A percentile compares a stretch with the other conserved stretches of the same genome.
Evolutionary conservation across 2,113 vertebrate genomes (phyloP).

Genomic region (Turnix velox): DNA sequence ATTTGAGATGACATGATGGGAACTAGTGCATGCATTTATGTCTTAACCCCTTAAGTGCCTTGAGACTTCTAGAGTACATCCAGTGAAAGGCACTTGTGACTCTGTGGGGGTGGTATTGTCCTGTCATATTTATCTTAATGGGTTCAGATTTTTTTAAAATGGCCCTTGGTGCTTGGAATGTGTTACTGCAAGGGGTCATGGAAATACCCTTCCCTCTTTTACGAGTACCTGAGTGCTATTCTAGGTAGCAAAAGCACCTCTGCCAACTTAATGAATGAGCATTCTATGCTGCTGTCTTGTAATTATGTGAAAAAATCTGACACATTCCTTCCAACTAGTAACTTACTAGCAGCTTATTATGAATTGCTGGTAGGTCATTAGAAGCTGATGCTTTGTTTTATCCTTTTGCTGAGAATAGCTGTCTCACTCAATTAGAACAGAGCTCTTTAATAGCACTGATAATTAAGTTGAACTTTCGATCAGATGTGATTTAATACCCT

Average conservation of each 20-base stretch:
- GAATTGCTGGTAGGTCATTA: constrained; percentile 57
- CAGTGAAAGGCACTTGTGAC: constrained; percentile 76
- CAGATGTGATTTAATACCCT: constrained; percentile 49
- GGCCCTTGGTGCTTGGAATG: constrained; percentile 66
- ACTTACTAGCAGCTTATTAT: constrained; percentile 49
- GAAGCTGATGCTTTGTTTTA: constrained; percentile 49
- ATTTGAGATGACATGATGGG: constrained; percentile 70
- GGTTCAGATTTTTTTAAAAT: constrained; percentile 64
- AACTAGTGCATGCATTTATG: constrained; percentile 78
- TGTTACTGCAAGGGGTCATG: constrained; percentile 56
- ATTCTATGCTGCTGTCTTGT: constrained; percentile 64
- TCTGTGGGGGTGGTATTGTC: constrained; percentile 72
- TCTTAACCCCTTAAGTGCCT: constrained; percentile 85
- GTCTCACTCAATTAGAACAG: constrained; percentile 20
- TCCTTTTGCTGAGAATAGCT: constrained; percentile 40
- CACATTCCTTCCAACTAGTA: constrained; percentile 70
- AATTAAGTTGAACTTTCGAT: constrained; percentile 49
- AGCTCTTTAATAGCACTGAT: constrained; percentile 49
- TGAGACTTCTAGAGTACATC: constrained; percentile 72
- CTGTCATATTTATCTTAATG: constrained; percentile 68
- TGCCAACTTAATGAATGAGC: constrained; percentile 59
- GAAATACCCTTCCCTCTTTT: constrained; percentile 60
- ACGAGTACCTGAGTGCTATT: constrained; percentile 51
- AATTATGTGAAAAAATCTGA: constrained; percentile 62
- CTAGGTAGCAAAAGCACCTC: constrained; percentile 46